Evolutionary conservation across 2,113 vertebrate species (phyloP).

Genomic region (Passer montanus): DNA sequence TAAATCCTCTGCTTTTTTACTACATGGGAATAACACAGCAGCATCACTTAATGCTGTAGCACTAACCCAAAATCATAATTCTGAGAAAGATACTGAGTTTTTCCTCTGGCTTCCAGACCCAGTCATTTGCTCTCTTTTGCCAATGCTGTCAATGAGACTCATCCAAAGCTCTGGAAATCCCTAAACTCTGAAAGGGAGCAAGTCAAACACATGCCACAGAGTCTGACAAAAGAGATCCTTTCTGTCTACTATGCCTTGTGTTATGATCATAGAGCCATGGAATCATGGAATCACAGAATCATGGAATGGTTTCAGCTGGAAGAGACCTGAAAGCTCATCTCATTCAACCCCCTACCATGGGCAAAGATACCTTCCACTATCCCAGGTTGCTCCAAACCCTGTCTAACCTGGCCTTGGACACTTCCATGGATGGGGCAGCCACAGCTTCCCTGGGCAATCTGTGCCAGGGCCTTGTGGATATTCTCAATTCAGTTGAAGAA

Average conservation of each 20-base stretch:
- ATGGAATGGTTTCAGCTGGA: not conserved
- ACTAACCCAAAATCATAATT: not conserved
- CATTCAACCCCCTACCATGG: accelerated
- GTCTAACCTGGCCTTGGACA: not conserved
- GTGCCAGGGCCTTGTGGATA: too few species aligned
- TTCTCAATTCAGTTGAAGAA: too few species aligned
- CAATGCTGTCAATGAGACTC: not conserved
- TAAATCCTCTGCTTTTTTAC: not conserved
- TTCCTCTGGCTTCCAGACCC: not conserved
- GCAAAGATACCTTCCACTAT: not conserved
- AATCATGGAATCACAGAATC: not conserved
- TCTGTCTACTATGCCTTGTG: not conserved
- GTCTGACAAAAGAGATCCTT: not conserved
- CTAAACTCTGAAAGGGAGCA: not conserved
- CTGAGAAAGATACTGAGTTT: not conserved
- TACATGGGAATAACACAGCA: not conserved
- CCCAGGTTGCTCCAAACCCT: accelerated
- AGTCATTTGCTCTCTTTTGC: not conserved
- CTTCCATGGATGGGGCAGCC: not conserved
- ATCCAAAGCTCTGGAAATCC: not conserved
- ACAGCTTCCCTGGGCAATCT: not conserved
- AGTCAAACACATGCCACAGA: not conserved
- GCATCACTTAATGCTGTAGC: not conserved
- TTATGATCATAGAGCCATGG: not conserved
- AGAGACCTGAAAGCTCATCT: not conserved